These are phyloP conservation scores for Tanypteryx hageni DNA, from an alignment of 2,888 invertebrate species.

Conservation along the genomic window DNA sequence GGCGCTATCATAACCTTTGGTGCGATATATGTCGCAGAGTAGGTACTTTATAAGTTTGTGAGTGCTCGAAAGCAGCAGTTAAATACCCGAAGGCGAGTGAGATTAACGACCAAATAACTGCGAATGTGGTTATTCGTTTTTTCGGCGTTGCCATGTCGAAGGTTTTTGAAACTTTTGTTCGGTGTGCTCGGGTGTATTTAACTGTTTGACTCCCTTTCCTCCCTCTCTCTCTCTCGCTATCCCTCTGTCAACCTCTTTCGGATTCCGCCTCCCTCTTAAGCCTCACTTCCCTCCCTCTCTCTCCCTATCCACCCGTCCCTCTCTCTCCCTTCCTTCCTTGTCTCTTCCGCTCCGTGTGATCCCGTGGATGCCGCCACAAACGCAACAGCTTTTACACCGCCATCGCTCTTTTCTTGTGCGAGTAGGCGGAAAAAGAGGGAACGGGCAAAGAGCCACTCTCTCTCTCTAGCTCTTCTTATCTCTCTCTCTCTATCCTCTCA, in stretches of 20 bases:
- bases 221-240: neutral
- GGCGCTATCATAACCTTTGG: too few relatives aligned
- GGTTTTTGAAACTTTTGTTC: constrained; percentile 12
- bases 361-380: neutral
- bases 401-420: constrained; percentile 32
- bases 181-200: constrained; percentile 5
- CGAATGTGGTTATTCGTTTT: neutral
- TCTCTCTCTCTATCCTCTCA: neutral
- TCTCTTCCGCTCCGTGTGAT: constrained; percentile 28
- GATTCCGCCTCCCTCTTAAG: neutral
- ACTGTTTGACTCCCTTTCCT: constrained; percentile 11
- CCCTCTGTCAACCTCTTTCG: neutral
- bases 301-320: too few relatives aligned
- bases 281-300: too few relatives aligned
- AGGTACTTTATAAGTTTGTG: too few relatives aligned
- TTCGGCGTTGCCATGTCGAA: constrained; percentile 1
- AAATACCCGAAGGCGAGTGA: neutral
- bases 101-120: neutral
- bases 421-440: constrained; percentile 11
- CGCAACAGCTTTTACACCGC: constrained; percentile 7
- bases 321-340: too few relatives aligned
- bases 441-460: neutral
- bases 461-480: neutral
- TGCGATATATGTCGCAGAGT: too few relatives aligned
- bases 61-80: too few relatives aligned